Evolutionary conservation across 2,113 vertebrate species (phyloP), one percentile per base, ranked within the genome.

Genomic region (Albula glossodonta): DNA sequence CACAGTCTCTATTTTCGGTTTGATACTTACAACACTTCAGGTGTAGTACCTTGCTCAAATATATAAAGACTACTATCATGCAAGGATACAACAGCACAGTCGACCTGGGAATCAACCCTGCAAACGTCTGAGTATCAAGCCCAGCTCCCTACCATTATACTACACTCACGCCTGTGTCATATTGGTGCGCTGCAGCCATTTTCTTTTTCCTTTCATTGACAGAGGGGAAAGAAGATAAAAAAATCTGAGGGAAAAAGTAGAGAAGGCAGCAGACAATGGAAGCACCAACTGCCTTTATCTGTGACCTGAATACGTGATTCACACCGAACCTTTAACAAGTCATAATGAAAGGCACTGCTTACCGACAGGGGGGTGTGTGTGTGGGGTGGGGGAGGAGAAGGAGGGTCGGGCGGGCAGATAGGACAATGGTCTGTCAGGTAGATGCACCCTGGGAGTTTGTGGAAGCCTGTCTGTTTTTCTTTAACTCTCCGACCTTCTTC

Each of bases 201-300:
- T 89, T 87, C 80, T 88, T 86, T 63, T 57, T 51, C 80, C 86
- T 89, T 90, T 84, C 82, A 90, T 83, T 87, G 79, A 82, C 84
- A 83, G 22, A n/a, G 63, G 83, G 57, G 19, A 8, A 31, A n/a
- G 51, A 51, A 63, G 77, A 79, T 11, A 78, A 78, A 51, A 17
- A 56, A 22, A 22, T 78, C 31, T 41, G 0, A 41, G 31, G 31
- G 1, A 41, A 41, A 41, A 7, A 74, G 1, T 6, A 17, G 82
- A 77, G 83, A 57, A 86, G 82, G 77, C 53, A 53, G 12, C 51
- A 13, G 78, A 91, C 86, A 91, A 91, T 81, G 70, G 74, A 87
- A 88, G 86, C 48, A 51, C 74, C 81, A 81, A 83, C 63, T n/a
- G 19, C 60, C 92, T 89, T 89, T 86, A 90, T 90, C 89, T 85